Evolutionary conservation across 2,888 invertebrate species (phyloP), one percentile per base, ranked within the genome.

Genomic region (Drosophila anomalipes): DNA sequence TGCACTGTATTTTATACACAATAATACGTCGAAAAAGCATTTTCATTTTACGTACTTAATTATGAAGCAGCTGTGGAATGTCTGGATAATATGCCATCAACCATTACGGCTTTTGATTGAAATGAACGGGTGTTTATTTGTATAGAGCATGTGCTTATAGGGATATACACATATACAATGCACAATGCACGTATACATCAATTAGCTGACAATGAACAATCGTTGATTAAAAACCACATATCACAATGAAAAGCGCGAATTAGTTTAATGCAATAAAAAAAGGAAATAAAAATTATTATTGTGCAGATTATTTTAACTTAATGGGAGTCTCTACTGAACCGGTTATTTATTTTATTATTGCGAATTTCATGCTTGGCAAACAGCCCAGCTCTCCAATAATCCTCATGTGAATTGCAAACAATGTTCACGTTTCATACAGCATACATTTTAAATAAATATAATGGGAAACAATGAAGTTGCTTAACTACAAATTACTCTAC

Each of bases 341-440:
- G 28, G 54, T 70, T 67, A 72, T 77, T 77, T 65, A 61, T 71
- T 74, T 70, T 74, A 83, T 86, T 77, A 71, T 73, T 60, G 58
- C 19, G 35, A 41, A 79, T 70, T 86, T 79, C 65, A 65, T 75
- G 81, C 68, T 57, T 70, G 78, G 59, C 22, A 70, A 67, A 68
- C 81, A 70, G 41, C 61, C 49, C n/a, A 44, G 28, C n/a, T 26
- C 37, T 64, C 12, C 30, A 39, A 49, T 79, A 78, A 78, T 71
- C 54, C 76, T 64, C 65, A 72, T 75, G 72, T 68, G 79, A 79
- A 79, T 75, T 71, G 51, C 78, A 35, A 77, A 68, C 69, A 52
- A 59, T 60, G 37, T 37, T 63, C 47, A 49, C 57, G 53, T 32
- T 32, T 53, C 61, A 51, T 62, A 10, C n/a, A 60, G 19, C 74